Conservation (phyloP, 2,888 invertebrate species). For the Ischnus inquisitorius region DNA sequence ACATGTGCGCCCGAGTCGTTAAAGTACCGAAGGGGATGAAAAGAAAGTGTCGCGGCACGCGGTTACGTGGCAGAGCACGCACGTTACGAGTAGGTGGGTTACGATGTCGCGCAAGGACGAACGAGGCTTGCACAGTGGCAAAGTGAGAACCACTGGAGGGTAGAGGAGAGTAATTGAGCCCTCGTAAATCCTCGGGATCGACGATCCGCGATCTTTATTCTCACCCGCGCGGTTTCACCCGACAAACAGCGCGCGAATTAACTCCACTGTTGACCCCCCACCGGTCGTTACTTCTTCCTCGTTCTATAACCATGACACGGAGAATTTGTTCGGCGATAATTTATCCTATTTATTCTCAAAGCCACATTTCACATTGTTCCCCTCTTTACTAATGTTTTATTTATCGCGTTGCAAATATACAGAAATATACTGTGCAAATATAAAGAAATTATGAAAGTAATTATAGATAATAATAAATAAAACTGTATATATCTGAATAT, state of each 20-base stretch:
- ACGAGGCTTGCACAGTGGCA: neutral
- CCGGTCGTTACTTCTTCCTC: constrained; percentile 9
- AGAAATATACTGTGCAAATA: neutral
- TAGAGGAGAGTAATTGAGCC: constrained; percentile 63
- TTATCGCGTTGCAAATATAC: neutral
- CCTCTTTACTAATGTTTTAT: neutral
- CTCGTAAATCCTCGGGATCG: constrained; percentile 67
- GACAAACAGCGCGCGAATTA: constrained; percentile 41
- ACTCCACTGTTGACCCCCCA: constrained; percentile 14
- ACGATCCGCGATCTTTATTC: constrained; percentile 62
- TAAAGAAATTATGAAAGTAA: no score
- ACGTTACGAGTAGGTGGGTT: constrained; percentile 11
- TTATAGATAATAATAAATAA: no score
- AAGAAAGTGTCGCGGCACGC: constrained; percentile 4
- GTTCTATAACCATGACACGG: constrained; percentile 39
- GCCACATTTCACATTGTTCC: neutral
- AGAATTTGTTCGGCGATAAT: constrained; percentile 39
- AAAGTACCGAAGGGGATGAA: constrained; percentile 24
- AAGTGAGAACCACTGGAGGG: constrained; percentile 58
- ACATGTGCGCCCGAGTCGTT: constrained; percentile 1
- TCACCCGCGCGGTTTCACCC: constrained; percentile 49
- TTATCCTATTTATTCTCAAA: constrained; percentile 34
- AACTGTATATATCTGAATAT: no score
- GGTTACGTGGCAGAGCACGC: neutral
- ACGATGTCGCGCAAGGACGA: neutral